Evolutionary conservation across 1,140 invertebrate genomes (phyloP).

Genomic region (Drosophila nikananu): DNA sequence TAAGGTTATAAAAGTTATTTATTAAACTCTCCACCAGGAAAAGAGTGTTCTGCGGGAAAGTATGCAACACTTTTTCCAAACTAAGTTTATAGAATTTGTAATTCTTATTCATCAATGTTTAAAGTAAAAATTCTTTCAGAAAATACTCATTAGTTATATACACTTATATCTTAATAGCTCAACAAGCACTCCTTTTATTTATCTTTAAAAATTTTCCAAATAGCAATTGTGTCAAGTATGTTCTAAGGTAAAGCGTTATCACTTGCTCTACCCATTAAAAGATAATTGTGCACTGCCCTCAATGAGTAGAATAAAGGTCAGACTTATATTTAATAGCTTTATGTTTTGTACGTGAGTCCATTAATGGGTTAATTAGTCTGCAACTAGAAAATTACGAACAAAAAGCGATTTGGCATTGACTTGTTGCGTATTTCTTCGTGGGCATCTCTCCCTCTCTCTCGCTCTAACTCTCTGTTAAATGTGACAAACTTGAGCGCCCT

Average conservation of each 20-base stretch:
- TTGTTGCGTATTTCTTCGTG: constrained; percentile 19
- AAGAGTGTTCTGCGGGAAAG: background rate
- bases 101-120: background rate
- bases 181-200: background rate
- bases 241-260: constrained; percentile 10
- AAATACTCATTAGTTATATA: background rate
- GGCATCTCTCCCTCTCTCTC: constrained; percentile 3
- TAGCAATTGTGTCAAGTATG: background rate
- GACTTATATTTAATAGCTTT: constrained; percentile 3
- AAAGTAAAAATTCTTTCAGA: background rate
- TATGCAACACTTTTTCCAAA: background rate
- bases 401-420: constrained; percentile 45
- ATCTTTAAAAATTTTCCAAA: background rate
- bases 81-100: no score
- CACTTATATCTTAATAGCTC: background rate
- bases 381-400: constrained; percentile 19
- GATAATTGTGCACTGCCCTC: background rate
- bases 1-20: background rate
- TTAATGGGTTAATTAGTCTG: constrained; percentile 49
- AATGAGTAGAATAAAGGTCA: constrained; percentile 4
- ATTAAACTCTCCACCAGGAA: background rate
- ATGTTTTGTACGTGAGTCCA: constrained; percentile 18
- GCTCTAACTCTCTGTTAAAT: constrained; percentile 15
- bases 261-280: background rate
- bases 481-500: constrained; percentile 53